These are phyloP conservation scores for Chloropsis hardwickii DNA, from an alignment of 2,113 vertebrate species.

Conservation along the genomic window DNA sequence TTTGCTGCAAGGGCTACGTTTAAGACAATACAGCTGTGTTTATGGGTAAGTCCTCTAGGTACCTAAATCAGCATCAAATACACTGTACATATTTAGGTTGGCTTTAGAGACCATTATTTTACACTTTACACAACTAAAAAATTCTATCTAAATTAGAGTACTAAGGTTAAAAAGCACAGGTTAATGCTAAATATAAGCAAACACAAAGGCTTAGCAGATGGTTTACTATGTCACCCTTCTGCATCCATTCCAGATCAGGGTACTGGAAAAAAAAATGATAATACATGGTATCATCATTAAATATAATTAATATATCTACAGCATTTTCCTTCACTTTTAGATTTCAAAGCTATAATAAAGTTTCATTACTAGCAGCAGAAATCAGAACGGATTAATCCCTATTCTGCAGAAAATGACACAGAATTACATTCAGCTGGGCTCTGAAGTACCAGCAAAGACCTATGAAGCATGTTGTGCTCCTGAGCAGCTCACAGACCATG, in stretches of 20 bases:
- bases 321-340: neutral
- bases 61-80: neutral
- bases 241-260: conserved; percentile 2
- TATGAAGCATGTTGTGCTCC: neutral
- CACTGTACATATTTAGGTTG: neutral
- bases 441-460: neutral
- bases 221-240: conserved; percentile 41
- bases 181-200: conserved; percentile 33
- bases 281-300: neutral
- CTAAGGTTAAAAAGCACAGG: conserved; percentile 18
- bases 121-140: neutral
- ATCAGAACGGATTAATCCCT: neutral
- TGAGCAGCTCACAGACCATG: neutral
- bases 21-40: neutral
- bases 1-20: neutral
- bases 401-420: neutral
- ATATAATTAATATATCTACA: neutral
- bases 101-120: neutral
- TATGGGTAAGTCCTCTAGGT: neutral
- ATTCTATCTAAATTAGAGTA: conserved; percentile 30
- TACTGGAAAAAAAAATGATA: conserved; percentile 42
- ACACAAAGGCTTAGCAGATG: conserved; percentile 2
- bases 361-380: neutral
- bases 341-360: neutral
- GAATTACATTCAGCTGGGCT: neutral